Evolutionary conservation across 2,888 invertebrate species (phyloP), one percentile per base, ranked within the genome.

Genomic region (Mantis religiosa): DNA sequence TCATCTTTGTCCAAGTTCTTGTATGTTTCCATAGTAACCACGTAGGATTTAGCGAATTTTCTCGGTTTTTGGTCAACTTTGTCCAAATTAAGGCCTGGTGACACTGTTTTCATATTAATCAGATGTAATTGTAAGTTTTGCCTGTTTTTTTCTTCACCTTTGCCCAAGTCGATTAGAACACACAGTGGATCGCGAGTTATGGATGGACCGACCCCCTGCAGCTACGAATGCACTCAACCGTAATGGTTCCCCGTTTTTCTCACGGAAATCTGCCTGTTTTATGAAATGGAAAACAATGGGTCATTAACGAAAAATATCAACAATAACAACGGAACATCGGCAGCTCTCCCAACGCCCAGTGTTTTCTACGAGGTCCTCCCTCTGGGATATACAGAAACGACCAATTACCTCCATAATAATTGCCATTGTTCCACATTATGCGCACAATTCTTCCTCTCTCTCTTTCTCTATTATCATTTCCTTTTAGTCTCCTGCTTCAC

Each of bases 201-300:
- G 12, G 41, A n/a, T n/a, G n/a, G n/a, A n/a, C n/a, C n/a, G n/a
- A 41, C 41, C 41, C 54, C 54, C 54, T 71, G 54, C 54, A 71
- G 54, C 54, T 71, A 71, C 54, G 8, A 71, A 71, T 71, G 54
- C 54, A 20, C 54, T 71, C 20, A 71, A 71, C 54, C 54, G 54
- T 20, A 71, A 15, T 71, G 54, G 54, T 71, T 71, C 41, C 82
- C 82, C 82, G 25, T 34, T 30, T 87, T 87, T 87, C 87, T 87
- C 87, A 87, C 87, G 87, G 87, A 87, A 87, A 87, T 87, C 87
- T 87, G 87, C 82, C 87, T 87, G 87, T 87, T 87, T 84, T 87
- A 81, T 30, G 54, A 71, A 71, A 71, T 71, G n/a, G 27, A 82
- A 87, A 87, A 87, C 87, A 87, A 87, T 87, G 82, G 87, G 87